phyloP scores from a whole-genome alignment of 2,797 vertebrate species.

The Centropyge bicolor region DNA sequence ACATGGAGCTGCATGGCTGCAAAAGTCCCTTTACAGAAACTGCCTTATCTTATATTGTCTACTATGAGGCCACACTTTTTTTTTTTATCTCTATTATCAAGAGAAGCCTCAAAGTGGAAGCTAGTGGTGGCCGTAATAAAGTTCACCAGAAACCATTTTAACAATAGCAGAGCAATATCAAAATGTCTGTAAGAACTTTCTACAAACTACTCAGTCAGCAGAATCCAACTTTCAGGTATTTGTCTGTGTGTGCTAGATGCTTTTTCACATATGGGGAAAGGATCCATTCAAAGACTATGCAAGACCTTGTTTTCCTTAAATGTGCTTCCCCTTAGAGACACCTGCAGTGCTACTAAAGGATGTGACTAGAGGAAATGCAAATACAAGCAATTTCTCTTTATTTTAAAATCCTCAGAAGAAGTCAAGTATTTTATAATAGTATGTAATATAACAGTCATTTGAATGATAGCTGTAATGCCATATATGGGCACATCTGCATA shows the following conservation, averaged over 20 bases:
- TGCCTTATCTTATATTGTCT: background rate
- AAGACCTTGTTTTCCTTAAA: background rate
- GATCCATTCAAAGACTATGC: background rate
- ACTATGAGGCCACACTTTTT: background rate
- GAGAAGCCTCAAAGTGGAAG: background rate
- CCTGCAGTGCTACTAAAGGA: background rate
- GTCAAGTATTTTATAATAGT: no score
- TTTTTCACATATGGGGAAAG: background rate
- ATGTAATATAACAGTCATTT: no score
- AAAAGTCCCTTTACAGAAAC: background rate
- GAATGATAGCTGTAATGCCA: no score
- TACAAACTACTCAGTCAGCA: slow-evolving; percentile 11
- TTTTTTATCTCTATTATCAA: slow-evolving; percentile 6
- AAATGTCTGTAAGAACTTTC: background rate
- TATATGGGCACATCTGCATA: background rate
- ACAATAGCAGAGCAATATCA: slow-evolving; percentile 2
- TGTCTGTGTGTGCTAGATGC: background rate
- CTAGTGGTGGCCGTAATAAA: background rate
- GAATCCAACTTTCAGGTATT: background rate
- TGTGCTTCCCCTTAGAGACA: background rate
- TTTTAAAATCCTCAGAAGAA: background rate
- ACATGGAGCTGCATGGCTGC: background rate
- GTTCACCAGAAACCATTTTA: background rate
- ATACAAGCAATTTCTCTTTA: background rate
- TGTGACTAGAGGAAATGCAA: background rate